Evolutionary conservation across 2,797 vertebrate species (phyloP), one percentile per base, ranked within the genome.

Genomic region (Acestrorhynchus altus): DNA sequence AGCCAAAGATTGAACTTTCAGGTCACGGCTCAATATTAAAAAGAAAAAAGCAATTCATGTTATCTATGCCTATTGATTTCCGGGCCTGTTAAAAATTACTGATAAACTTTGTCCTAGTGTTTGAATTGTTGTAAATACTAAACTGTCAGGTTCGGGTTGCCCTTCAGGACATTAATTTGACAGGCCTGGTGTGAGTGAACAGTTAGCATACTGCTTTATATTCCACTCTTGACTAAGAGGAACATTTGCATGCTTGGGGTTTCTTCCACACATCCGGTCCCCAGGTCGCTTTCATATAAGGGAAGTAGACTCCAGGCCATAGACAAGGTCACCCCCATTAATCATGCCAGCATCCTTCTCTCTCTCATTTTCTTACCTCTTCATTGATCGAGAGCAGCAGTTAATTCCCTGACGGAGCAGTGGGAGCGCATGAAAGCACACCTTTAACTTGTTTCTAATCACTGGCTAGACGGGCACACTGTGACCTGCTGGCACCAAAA

Each of bases 271-370:
- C 84, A 42, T 51, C 74, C 79, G 75, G 79, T 80, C 89, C 24
- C 57, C 84, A 89, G 91, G 90, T 93, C 89, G 91, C 88, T 90
- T 92, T 92, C 89, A 91, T 90, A 92, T 88, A 84, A 83, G 85
- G 84, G 81, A 85, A 89, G 87, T 86, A 83, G 85, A 86, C 88
- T 90, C 84, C 76, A 84, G 85, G 90, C 90, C 90, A 82, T 78
- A 83, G 87, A 90, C 91, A 93, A 94, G 93, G 92, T 94, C 91
- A 91, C 84, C 90, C 5, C 89, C 92, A 94, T 95, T 94, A 94
- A 94, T 95, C 93, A 94, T 86, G 85, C 86, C 88, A 90, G 90
- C 90, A 90, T 91, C 88, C 88, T 87, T 81, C 78, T 84, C 88
- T 90, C 87, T 86, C 86, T 87, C 90, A 89, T 84, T 86, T 86